phyloP scores from a whole-genome alignment of 37 sponge, comb jelly and placozoan species.

The Aplysina aerophoba region DNA sequence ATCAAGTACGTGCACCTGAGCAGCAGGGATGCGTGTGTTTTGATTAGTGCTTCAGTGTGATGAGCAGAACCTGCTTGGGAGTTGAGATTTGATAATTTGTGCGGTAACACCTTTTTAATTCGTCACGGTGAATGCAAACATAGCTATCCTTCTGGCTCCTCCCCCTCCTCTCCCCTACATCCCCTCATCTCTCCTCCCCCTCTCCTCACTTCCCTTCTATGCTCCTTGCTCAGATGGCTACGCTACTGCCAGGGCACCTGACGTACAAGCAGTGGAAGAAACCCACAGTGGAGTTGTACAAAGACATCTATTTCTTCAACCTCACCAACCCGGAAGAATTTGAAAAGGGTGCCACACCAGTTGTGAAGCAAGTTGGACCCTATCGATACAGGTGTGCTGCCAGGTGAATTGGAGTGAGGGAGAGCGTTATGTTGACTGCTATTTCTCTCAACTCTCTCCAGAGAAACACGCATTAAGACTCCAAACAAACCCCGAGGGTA shows the following conservation, averaged over 20 bases:
- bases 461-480: not conserved
- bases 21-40: no score
- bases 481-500: not conserved
- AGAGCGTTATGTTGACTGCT: not conserved
- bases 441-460: not conserved
- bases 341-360: constrained; percentile 46
- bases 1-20: not conserved
- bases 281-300: constrained; percentile 72
- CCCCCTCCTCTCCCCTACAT: not conserved
- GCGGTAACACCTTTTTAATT: no score
- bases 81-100: no score
- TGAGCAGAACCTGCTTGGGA: no score
- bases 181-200: not conserved
- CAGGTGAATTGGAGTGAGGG: no score
- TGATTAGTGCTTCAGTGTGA: no score
- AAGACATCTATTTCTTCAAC: constrained; percentile 86
- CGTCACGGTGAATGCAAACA: no score
- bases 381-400: constrained; percentile 78
- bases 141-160: no score
- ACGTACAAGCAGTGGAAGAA: constrained; percentile 73
- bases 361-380: constrained; percentile 66
- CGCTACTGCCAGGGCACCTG: constrained; percentile 59
- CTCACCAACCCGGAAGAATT: constrained; percentile 77
- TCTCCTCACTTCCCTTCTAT: not conserved
- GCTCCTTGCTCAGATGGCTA: constrained; percentile 49